Conservation (phyloP, 2,888 invertebrate species). For the Netelia fuscicornis region DNA sequence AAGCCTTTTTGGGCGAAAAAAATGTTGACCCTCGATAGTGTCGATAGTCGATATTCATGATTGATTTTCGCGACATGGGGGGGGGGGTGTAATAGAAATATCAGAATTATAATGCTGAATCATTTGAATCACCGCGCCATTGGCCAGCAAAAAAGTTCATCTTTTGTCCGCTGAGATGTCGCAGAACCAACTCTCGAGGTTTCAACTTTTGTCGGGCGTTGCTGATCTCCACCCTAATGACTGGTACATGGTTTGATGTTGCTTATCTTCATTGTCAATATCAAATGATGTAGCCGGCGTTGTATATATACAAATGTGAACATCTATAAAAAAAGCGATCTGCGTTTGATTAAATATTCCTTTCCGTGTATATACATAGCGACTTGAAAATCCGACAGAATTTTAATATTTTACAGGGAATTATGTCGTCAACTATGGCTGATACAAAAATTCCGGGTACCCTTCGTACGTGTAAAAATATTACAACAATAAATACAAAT, state of each 20-base stretch:
- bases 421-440: slow-evolving; percentile 51
- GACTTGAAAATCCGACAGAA: background rate
- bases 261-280: background rate
- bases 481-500: background rate
- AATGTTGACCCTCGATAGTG: no score
- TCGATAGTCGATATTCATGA: no score
- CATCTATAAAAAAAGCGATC: background rate
- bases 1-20: no score
- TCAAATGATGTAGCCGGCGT: slow-evolving; percentile 4
- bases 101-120: no score
- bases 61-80: no score
- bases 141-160: no score
- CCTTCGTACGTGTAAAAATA: slow-evolving; percentile 52
- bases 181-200: no score
- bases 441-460: slow-evolving; percentile 21
- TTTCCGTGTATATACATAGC: background rate
- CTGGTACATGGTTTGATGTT: background rate
- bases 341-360: background rate
- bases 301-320: background rate
- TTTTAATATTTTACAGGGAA: background rate
- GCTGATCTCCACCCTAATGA: no score
- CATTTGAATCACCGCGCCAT: no score
- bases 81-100: no score
- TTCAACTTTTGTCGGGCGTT: no score
- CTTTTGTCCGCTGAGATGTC: no score